A percentile compares a stretch with the other conserved stretches of the same genome.
phyloP scores from a whole-genome alignment of 2,888 invertebrate species.

The Phyllotreta striolata region DNA sequence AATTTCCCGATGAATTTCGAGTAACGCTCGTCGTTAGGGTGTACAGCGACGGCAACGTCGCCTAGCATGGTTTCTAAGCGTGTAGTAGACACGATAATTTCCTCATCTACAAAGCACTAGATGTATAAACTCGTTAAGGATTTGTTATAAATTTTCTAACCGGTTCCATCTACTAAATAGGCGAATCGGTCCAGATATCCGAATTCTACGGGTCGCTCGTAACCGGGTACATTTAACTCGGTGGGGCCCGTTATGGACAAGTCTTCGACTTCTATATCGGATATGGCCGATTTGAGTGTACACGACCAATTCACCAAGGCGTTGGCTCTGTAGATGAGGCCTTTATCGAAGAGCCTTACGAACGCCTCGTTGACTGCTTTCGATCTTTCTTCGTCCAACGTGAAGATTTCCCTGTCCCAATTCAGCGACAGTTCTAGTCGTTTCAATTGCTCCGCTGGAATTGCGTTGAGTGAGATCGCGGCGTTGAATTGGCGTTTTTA shows the following conservation, averaged over 20 bases:
- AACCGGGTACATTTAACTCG: slow-evolving; percentile 88
- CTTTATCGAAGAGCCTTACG: slow-evolving; percentile 66
- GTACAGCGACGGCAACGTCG: slow-evolving; percentile 97
- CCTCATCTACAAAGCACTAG: slow-evolving; percentile 66
- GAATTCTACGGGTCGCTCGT: slow-evolving; percentile 85
- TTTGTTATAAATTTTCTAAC: slow-evolving; percentile 40
- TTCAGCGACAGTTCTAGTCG: slow-evolving; percentile 91
- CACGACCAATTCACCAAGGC: slow-evolving; percentile 99
- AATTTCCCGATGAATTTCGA: slow-evolving; percentile 75
- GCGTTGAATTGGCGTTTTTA: not conserved
- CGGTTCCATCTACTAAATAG: slow-evolving; percentile 77
- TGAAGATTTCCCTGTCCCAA: slow-evolving; percentile 94
- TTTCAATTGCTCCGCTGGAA: slow-evolving; percentile 74
- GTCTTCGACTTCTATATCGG: slow-evolving; percentile 99
- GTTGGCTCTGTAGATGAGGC: slow-evolving; percentile 85
- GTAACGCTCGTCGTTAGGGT: slow-evolving; percentile 90
- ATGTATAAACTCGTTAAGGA: not conserved
- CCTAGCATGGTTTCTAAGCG: slow-evolving; percentile 98
- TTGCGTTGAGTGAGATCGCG: not conserved
- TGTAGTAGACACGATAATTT: slow-evolving; percentile 94
- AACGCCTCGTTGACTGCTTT: slow-evolving; percentile 95
- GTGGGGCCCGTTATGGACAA: slow-evolving; percentile 87
- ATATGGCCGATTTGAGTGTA: slow-evolving; percentile 94
- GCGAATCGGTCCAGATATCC: slow-evolving; percentile 93
- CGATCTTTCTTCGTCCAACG: slow-evolving; percentile 92